phyloP scores from a whole-genome alignment of 2,888 invertebrate genomes.

The Chorisops tibialis region DNA sequence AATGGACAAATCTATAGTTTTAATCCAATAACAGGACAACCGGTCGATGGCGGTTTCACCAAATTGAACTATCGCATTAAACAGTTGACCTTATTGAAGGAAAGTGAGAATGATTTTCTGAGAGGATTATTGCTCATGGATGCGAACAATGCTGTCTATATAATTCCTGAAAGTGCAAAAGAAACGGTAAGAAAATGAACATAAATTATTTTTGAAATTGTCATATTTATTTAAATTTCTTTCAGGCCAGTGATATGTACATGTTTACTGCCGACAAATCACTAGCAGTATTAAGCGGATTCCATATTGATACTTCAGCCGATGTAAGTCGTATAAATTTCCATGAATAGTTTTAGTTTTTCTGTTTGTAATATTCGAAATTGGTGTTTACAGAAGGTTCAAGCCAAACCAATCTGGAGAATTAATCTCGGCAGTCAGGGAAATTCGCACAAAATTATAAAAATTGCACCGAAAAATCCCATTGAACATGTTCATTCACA shows the following conservation, averaged over 20 bases:
- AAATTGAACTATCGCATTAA: slow-evolving; percentile 65
- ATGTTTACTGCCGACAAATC: slow-evolving; percentile 63
- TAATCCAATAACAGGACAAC: slow-evolving; percentile 86
- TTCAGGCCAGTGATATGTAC: slow-evolving; percentile 55
- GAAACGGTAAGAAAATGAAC: slow-evolving; percentile 39
- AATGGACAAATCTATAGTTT: slow-evolving; percentile 74
- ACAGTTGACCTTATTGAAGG: slow-evolving; percentile 71
- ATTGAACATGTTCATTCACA: slow-evolving; percentile 86
- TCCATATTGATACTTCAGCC: slow-evolving; percentile 48
- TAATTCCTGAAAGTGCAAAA: slow-evolving; percentile 61
- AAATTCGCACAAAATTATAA: slow-evolving; percentile 61
- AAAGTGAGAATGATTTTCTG: slow-evolving; percentile 68
- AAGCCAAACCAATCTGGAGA: slow-evolving; percentile 70
- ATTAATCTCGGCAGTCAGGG: slow-evolving; percentile 61
- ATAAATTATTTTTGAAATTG: background rate
- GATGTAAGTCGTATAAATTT: slow-evolving; percentile 39
- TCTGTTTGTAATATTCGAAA: background rate
- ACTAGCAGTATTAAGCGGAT: slow-evolving; percentile 62
- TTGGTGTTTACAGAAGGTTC: slow-evolving; percentile 54
- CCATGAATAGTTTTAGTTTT: slow-evolving; percentile 2
- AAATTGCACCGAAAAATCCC: slow-evolving; percentile 62
- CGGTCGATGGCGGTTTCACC: slow-evolving; percentile 55
- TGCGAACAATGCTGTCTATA: slow-evolving; percentile 61
- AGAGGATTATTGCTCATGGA: slow-evolving; percentile 77
- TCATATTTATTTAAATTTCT: background rate